These are phyloP conservation scores for Nothoprocta pentlandii DNA, from an alignment of 2,113 vertebrate species.

Conservation along the genomic window DNA sequence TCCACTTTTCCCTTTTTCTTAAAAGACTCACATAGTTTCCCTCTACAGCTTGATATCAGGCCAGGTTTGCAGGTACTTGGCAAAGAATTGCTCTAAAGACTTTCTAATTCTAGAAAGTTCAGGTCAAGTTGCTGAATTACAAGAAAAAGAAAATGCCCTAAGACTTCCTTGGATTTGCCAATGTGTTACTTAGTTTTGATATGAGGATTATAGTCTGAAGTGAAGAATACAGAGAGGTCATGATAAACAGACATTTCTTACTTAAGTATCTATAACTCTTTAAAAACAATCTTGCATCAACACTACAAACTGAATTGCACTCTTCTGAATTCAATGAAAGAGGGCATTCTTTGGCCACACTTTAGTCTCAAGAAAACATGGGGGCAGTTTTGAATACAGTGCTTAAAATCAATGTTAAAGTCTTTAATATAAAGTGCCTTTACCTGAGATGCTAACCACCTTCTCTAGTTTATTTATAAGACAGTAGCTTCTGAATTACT, in stretches of 20 bases:
- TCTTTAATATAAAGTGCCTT: neutral
- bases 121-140: neutral
- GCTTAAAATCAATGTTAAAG: constrained; percentile 43
- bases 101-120: neutral
- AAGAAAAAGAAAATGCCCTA: neutral
- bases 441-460: neutral
- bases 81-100: neutral
- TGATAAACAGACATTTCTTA: neutral
- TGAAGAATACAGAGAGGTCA: constrained; percentile 23
- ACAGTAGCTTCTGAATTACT: neutral
- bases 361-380: constrained; percentile 34
- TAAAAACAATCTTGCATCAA: neutral
- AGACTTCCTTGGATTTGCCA: neutral
- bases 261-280: neutral
- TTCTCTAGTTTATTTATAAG: neutral
- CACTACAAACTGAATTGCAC: neutral
- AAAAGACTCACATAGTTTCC: neutral
- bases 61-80: neutral
- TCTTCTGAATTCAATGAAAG: neutral
- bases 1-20: neutral
- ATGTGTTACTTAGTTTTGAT: neutral
- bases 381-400: constrained; percentile 46
- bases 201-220: constrained; percentile 27
- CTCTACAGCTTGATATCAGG: neutral
- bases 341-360: neutral